Evolutionary conservation across 2,888 invertebrate species (phyloP), one percentile per base, ranked within the genome.

Genomic region (Lepidochitona cinerea): DNA sequence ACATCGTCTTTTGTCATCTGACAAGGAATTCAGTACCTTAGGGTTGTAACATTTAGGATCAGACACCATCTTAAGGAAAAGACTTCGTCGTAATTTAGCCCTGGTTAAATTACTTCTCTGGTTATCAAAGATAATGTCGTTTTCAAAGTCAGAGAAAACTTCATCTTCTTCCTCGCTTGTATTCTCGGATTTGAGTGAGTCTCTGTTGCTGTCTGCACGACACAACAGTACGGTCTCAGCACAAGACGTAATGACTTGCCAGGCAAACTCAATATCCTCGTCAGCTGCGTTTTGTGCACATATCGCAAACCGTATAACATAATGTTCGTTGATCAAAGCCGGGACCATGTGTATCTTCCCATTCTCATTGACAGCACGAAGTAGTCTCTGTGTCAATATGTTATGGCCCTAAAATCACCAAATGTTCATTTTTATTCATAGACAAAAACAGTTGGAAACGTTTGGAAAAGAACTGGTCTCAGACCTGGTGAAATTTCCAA

Each of bases 301-400:
- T 0, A 97, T 96, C 88, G 97, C 98, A 92, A 99, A 99, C 73
- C 98, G 93, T 84, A 98, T 97, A 68, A 97, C 96, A 89, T 95
- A 98, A 85, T 94, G 94, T 68, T 97, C 97, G 86, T 96, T 95
- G 29, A 97, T 95, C 64, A 94, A 94, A 0, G 98, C 96, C 0
- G 98, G 98, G 14, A 98, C 98, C 98, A 99, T 98, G 90, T 99
- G 98, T 76, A 99, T 92, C 90, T 95, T 96, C 18, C 97, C 98
- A 4, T 97, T 97, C 75, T 96, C 97, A 89, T 99, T 99, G 83
- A 99, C 96, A 80, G 94, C 94, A 75, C 96, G 96, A 83, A 99
- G 91, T 52, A 99, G 92, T 90, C 96, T 96, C 91, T 98, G 97
- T 90, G 98, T 98, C 69, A 97, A 88, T 71, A 93, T 93, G 87